A percentile compares a stretch with the other conserved stretches of the same genome.
Evolutionary conservation across 2,113 vertebrate genomes (phyloP).

Genomic region (Ploceus nigricollis): DNA sequence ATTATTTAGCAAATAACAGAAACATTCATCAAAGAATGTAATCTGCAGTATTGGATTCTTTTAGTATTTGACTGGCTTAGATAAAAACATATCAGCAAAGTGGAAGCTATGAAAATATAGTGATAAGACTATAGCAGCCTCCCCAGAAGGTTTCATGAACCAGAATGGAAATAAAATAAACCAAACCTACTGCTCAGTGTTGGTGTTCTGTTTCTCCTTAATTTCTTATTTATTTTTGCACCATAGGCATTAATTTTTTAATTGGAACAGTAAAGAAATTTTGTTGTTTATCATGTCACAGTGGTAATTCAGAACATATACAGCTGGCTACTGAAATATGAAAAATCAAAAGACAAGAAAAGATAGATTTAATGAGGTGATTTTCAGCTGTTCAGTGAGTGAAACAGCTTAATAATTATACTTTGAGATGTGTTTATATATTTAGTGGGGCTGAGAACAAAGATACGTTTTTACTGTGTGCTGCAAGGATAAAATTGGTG

Average conservation of each 20-base stretch:
- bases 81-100: not conserved
- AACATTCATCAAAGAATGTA: not conserved
- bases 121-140: not conserved
- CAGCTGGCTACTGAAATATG: not conserved
- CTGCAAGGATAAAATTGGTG: not conserved
- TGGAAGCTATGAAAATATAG: not conserved
- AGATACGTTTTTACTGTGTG: not conserved
- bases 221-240: not conserved
- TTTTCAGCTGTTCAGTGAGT: not conserved
- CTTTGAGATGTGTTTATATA: not conserved
- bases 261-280: not conserved
- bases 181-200: not conserved
- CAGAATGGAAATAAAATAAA: not conserved
- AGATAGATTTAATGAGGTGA: not conserved
- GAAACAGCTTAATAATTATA: not conserved
- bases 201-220: not conserved
- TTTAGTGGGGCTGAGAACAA: not conserved
- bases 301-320: not conserved
- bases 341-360: not conserved
- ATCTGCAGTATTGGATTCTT: not conserved
- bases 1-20: slow-evolving; percentile 9
- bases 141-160: not conserved
- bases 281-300: not conserved
- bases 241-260: not conserved
- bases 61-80: not conserved